A percentile compares a stretch with the other conserved stretches of the same genome.
Conservation (phyloP, 2,888 invertebrate species). For the Polymixis flavicincta region DNA sequence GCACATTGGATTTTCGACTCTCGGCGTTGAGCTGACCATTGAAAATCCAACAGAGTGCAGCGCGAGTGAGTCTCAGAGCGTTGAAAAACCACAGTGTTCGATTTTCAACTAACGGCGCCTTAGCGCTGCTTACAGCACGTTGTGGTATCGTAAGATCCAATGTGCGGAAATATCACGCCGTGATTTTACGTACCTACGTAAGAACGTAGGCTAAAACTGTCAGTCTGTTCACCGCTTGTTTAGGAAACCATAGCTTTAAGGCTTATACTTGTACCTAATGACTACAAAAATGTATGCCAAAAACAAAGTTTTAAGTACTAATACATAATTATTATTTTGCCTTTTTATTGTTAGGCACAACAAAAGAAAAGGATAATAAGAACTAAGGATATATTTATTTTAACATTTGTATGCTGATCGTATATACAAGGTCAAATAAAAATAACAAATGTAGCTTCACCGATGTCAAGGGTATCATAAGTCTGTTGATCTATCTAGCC, state of each 20-base stretch:
- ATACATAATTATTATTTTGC: background rate
- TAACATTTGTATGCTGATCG: background rate
- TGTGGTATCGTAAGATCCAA: too few relatives aligned
- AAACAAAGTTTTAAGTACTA: background rate
- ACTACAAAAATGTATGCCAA: constrained; percentile 11
- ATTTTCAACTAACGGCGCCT: too few relatives aligned
- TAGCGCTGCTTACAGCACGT: too few relatives aligned
- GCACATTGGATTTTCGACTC: too few relatives aligned
- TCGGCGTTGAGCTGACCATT: too few relatives aligned
- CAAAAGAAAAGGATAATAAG: background rate
- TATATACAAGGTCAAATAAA: constrained; percentile 1
- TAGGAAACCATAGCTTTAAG: background rate
- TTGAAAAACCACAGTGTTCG: too few relatives aligned
- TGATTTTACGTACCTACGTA: too few relatives aligned
- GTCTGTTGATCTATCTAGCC: background rate
- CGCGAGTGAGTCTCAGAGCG: too few relatives aligned
- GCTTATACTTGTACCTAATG: constrained; percentile 16
- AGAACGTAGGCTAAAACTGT: too few relatives aligned
- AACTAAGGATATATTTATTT: background rate
- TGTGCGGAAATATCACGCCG: too few relatives aligned
- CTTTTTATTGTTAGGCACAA: background rate
- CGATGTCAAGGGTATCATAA: background rate
- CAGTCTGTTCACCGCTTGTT: background rate
- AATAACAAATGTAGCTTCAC: background rate
- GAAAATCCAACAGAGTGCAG: too few relatives aligned